phyloP scores from a whole-genome alignment of 2,113 vertebrate genomes.

The Morphnarchus princeps region DNA sequence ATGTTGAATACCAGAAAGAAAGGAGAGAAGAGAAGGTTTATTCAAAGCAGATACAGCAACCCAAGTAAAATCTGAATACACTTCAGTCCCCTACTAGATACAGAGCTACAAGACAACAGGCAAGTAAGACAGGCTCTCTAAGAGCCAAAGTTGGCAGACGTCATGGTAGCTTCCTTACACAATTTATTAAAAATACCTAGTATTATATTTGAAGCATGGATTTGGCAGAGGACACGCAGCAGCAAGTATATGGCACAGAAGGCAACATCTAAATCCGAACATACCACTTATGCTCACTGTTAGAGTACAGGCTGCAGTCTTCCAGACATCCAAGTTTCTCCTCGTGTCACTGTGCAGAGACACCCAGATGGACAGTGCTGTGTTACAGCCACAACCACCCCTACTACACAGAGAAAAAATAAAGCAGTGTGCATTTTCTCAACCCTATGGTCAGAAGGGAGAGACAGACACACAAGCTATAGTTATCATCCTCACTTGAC shows the following conservation, averaged over 20 bases:
- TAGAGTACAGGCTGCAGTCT: background rate
- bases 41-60: conserved; percentile 7
- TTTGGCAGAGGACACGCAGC: background rate
- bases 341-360: background rate
- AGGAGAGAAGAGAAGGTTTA: background rate
- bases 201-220: background rate
- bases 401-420: background rate
- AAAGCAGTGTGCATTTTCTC: background rate
- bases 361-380: background rate
- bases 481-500: conserved; percentile 48
- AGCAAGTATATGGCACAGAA: background rate
- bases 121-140: background rate
- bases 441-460: background rate
- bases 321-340: background rate
- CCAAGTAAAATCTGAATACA: conserved; percentile 1
- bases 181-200: background rate
- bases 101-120: background rate
- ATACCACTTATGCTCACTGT: background rate
- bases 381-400: background rate
- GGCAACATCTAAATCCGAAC: background rate
- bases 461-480: conserved; percentile 12
- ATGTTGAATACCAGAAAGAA: too few species aligned
- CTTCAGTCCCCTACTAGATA: background rate
- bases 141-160: background rate
- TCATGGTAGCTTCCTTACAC: background rate